Percentiles rank a stretch among this genome's conserved stretches.
Conservation (phyloP, 2,113 vertebrate genomes). For the Sinocyclocheilus anophthalmus region DNA sequence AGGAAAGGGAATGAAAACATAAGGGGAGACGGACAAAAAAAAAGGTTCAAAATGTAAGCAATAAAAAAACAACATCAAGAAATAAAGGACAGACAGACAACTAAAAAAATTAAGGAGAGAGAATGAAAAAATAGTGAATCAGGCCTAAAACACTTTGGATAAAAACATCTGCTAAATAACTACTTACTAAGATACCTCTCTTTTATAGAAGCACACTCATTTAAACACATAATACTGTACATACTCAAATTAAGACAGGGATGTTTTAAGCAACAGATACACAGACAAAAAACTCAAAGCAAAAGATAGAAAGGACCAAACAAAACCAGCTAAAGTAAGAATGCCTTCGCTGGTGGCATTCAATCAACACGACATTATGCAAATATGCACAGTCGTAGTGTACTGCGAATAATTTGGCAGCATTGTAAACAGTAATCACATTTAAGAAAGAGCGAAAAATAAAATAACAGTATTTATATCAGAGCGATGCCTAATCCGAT, state of each 20-base stretch:
- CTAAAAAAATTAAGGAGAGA: not conserved
- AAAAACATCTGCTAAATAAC: not conserved
- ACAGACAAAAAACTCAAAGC: not conserved
- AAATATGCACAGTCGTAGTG: conserved; percentile 41
- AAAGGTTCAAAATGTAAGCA: too few relatives aligned
- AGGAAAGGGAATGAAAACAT: not conserved
- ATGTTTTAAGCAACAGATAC: not conserved
- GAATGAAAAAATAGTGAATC: not conserved
- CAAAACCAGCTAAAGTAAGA: not conserved
- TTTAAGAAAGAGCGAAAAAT: conserved; percentile 72
- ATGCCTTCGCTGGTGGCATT: conserved; percentile 11
- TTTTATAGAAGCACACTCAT: not conserved
- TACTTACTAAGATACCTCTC: not conserved
- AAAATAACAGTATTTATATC: conserved; percentile 76
- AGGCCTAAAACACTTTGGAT: not conserved
- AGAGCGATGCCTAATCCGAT: conserved; percentile 72
- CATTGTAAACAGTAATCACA: conserved; percentile 73
- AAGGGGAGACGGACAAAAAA: not conserved
- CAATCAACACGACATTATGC: conserved; percentile 50
- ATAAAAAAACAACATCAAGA: too few relatives aligned
- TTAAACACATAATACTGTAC: not conserved
- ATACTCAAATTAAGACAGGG: not conserved
- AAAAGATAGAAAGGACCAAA: not conserved
- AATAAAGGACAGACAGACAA: not conserved
- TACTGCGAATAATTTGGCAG: conserved; percentile 49